Base-by-base conservation (phyloP, 2,888 invertebrate species). In the Perizoma affinitatum region DNA sequence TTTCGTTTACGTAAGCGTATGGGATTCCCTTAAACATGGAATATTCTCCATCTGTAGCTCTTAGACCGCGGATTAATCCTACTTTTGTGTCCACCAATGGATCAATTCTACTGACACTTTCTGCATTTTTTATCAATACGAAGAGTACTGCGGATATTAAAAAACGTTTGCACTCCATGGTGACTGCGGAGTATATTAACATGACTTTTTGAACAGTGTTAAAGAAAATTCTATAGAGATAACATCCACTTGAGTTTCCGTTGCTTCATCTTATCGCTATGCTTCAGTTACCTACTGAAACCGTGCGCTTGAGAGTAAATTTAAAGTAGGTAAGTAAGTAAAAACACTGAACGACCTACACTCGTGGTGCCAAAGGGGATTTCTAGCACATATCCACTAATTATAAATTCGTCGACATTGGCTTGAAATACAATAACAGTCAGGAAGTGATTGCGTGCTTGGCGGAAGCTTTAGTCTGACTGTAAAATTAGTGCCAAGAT, bases 1-100 rank as follows among this genome's bases (percentile, higher is more conserved):
- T 49, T 41, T 48, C 62, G 41, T 73, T 60, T 4, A 75, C 63
- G 5, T 58, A 58, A n/a, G 72, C 78, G 61, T 73, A 78, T 5
- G 78, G 77, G 4, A 78, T 70, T 7, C 77, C 78, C 8, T 73
- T 58, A 41, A 73, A 78, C 48, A 67, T 67, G 1, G 66, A 60
- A 41, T 73, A 76, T 0, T 65, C 53, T 0, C 73, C 74, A 40
- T 70, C 60, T 0, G 57, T 53, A 46, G 69, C 66, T 8, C 45
- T 58, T 0, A 73, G 54, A 4, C 75, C 74, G 0, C 67, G 59
- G 9, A 75, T 71, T 35, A 74, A 57, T 1, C 74, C 75, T 4
- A 44, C n/a, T 6, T 69, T 69, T 0, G 70, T 71, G 6, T 67
- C 67, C 2, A 75, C 73, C 4, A 73, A 50, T 0, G 73, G 75